Conservation (phyloP, 2,888 invertebrate genomes). For the Dilophus febrilis region DNA sequence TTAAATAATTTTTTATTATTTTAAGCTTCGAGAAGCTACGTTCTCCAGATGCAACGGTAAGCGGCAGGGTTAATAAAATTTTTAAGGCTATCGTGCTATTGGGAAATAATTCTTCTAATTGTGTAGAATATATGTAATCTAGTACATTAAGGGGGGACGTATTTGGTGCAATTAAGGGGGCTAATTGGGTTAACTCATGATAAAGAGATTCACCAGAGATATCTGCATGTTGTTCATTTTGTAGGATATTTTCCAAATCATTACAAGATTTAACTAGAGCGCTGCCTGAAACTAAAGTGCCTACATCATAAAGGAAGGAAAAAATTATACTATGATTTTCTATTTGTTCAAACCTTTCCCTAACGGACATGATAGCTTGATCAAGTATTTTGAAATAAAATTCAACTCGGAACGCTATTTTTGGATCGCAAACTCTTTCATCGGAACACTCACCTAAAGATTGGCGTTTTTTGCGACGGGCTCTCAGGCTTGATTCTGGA, state of each 20-base stretch:
- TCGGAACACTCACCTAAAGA: not conserved
- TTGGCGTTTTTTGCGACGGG: not conserved
- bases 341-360: too few species aligned
- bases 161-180: not conserved
- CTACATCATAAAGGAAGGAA: too few species aligned
- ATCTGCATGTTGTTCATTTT: slow-evolving; percentile 1
- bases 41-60: slow-evolving; percentile 6
- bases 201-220: slow-evolving; percentile 5
- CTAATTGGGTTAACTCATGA: slow-evolving; percentile 3
- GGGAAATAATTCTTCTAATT: slow-evolving; percentile 4
- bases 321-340: too few species aligned
- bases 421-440: slow-evolving; percentile 1
- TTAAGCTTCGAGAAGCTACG: slow-evolving; percentile 7
- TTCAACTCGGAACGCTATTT: slow-evolving; percentile 2
- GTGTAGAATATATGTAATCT: slow-evolving; percentile 3
- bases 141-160: slow-evolving; percentile 1
- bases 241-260: not conserved
- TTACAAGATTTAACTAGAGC: too few species aligned
- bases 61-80: slow-evolving; percentile 6
- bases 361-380: too few species aligned
- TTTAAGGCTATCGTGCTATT: slow-evolving; percentile 2
- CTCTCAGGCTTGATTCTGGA: not conserved
- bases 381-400: too few species aligned
- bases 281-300: too few species aligned
- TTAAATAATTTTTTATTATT: slow-evolving; percentile 3